These are phyloP conservation scores for Gymnocypris eckloni DNA, from an alignment of 2,797 vertebrate species.

Conservation along the genomic window DNA sequence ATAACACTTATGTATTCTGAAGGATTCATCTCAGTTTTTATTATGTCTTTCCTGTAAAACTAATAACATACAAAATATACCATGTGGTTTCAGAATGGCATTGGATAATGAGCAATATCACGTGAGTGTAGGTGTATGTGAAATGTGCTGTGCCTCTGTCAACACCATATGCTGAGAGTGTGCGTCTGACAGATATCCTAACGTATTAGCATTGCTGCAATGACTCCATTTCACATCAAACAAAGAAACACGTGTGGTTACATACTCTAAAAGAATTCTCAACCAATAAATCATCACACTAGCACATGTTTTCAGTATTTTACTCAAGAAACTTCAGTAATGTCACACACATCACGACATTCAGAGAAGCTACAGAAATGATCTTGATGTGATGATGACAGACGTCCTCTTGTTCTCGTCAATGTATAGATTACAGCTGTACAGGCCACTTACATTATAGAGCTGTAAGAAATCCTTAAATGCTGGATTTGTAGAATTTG, in stretches of 20 bases:
- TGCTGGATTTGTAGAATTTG: conserved; percentile 15
- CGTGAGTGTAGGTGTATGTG: conserved; percentile 9
- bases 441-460: conserved; percentile 27
- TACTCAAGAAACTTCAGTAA: conserved; percentile 11
- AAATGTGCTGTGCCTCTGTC: conserved; percentile 47
- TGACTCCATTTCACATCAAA: conserved; percentile 9
- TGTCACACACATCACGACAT: conserved; percentile 39
- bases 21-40: not conserved
- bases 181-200: conserved; percentile 25
- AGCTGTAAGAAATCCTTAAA: conserved; percentile 29
- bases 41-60: not conserved
- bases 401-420: conserved; percentile 50
- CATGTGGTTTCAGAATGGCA: not conserved
- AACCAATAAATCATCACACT: conserved; percentile 14
- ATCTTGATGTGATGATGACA: conserved; percentile 26
- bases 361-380: conserved; percentile 30
- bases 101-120: not conserved
- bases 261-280: conserved; percentile 1
- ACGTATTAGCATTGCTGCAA: conserved; percentile 3
- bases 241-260: not conserved
- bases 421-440: conserved; percentile 30
- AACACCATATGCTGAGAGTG: conserved; percentile 55
- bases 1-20: conserved; percentile 6
- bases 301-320: conserved; percentile 15
- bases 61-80: not conserved